Evolutionary conservation across 1,140 invertebrate species (phyloP), one percentile per base, ranked within the genome.

Genomic region (Hylaeus anthracinus): DNA sequence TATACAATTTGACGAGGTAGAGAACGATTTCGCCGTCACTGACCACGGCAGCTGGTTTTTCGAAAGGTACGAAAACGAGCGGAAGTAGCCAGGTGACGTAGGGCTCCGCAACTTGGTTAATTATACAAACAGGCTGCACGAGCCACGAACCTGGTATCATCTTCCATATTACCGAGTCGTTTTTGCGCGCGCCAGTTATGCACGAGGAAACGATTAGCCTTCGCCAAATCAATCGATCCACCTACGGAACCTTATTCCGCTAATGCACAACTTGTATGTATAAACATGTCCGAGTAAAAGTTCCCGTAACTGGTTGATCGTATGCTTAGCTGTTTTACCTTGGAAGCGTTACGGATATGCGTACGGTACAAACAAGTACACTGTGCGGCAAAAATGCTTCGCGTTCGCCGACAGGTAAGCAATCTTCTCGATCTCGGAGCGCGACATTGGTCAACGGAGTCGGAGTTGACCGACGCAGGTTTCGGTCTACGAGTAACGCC

Each of bases 31-130:
- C 79, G 65, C 55, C 82, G 83, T 88, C 77, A 82, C 87, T 89
- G 87, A 88, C 88, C 89, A 88, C 87, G 80, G 79, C 72, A 82
- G 83, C 15, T 48, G 14, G 3, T 12, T 64, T 64, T 48, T 51
- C 5, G 15, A 41, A 37, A 43, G 37, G 39, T 39, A 73, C 53
- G 53, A 14, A 43, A 55, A 26, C 26, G 53, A 3, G 15, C 39
- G 72, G 1, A 14, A 10, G 58, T 60, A 37, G 60, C 15, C 26
- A 26, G 26, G 26, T 73, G 72, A 63, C 72, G 45, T 45, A 45
- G 41, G 60, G 5, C 45, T 66, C 41, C 1, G 45, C 41, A 15
- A 6, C 15, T 58, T 58, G 14, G 15, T 14, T 14, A 14, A 55
- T 4, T 14, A 45, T 45, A 45, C 43, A 5, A 5, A 1, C 39